phyloP scores from a whole-genome alignment of 2,888 invertebrate genomes.

The Gordius sp. region DNA sequence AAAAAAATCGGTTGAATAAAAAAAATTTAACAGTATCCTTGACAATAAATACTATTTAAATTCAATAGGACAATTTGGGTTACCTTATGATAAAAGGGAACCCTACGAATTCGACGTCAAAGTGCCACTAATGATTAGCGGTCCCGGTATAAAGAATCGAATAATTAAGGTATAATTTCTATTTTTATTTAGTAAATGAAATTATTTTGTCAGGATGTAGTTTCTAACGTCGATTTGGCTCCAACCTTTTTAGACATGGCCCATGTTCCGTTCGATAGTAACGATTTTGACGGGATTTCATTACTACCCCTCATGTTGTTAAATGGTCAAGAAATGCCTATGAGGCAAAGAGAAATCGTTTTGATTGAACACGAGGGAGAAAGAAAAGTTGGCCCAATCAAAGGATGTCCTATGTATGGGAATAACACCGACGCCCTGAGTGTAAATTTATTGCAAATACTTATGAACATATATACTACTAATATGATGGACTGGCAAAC shows the following conservation, averaged over 20 bases:
- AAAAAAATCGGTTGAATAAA: slow-evolving; percentile 6
- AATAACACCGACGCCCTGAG: not conserved
- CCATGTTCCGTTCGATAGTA: slow-evolving; percentile 27
- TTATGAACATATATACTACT: too few species aligned
- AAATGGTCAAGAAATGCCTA: too few species aligned
- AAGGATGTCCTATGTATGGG: not conserved
- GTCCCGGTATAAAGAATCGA: slow-evolving; percentile 34
- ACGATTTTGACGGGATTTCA: not conserved
- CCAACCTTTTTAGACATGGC: slow-evolving; percentile 53
- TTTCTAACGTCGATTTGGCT: slow-evolving; percentile 52
- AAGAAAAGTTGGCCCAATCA: not conserved
- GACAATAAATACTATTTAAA: slow-evolving; percentile 20
- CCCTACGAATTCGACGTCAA: slow-evolving; percentile 65
- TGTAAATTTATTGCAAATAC: too few species aligned
- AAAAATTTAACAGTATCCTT: not conserved
- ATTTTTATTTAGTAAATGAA: not conserved
- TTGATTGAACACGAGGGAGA: not conserved
- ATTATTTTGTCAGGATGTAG: slow-evolving; percentile 32
- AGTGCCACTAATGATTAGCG: slow-evolving; percentile 51
- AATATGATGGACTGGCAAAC: too few species aligned
- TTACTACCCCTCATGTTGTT: not conserved
- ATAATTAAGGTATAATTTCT: not conserved
- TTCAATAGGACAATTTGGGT: slow-evolving; percentile 49
- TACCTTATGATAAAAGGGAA: slow-evolving; percentile 62
- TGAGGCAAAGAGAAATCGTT: not conserved